Evolutionary conservation across 2,113 vertebrate species (phyloP).

Genomic region (Chlorodrepanis virens): DNA sequence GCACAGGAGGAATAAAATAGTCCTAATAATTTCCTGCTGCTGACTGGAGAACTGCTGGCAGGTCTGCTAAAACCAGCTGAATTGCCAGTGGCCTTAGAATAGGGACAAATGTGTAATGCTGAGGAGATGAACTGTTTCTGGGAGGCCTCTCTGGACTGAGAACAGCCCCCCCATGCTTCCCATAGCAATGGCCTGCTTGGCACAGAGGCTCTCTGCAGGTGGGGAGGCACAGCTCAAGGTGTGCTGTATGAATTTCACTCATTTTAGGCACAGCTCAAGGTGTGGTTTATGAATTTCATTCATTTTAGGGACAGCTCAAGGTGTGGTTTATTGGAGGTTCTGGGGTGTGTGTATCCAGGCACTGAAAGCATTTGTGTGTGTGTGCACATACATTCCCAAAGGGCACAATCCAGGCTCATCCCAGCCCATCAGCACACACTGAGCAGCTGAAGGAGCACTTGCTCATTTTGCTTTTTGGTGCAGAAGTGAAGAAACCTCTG

Average conservation of each 20-base stretch:
- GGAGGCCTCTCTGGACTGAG: neutral
- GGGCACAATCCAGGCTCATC: neutral
- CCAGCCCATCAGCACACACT: neutral
- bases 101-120: neutral
- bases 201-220: neutral
- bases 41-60: neutral
- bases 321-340: neutral
- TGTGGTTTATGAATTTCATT: neutral
- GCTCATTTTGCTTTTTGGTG: neutral
- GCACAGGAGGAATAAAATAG: neutral
- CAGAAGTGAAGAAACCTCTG: neutral
- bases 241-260: neutral
- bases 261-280: neutral
- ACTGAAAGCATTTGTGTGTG: accelerated
- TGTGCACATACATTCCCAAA: accelerated
- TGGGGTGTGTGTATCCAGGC: neutral
- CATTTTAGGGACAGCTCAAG: neutral
- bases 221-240: neutral
- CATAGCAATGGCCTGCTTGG: neutral
- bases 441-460: neutral
- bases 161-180: neutral
- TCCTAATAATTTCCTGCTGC: neutral
- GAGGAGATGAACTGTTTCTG: neutral
- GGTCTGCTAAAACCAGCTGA: neutral
- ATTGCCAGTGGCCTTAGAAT: neutral